Conservation (phyloP, 2,113 vertebrate species). For the Aptenodytes patagonicus region DNA sequence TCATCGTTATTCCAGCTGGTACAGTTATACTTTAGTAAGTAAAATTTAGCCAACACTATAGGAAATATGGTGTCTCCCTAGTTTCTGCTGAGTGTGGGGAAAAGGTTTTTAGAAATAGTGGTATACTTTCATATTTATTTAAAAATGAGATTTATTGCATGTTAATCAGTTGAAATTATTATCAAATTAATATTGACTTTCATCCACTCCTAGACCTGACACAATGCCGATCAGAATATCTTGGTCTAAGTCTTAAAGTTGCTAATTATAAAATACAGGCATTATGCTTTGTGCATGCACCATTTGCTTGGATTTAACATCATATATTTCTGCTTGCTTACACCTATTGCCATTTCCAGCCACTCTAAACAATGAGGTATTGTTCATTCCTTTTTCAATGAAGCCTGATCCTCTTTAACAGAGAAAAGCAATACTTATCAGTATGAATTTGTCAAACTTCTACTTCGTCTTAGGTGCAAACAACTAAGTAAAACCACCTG, state of each 20-base stretch:
- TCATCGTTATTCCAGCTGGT: neutral
- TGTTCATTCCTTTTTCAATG: neutral
- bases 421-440: neutral
- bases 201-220: neutral
- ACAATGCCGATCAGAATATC: neutral
- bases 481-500: neutral
- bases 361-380: neutral
- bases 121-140: neutral
- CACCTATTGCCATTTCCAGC: neutral
- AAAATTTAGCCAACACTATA: neutral
- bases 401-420: neutral
- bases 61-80: neutral
- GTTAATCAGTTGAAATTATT: neutral
- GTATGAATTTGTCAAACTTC: neutral
- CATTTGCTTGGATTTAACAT: neutral
- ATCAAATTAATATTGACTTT: neutral
- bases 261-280: neutral
- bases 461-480: neutral
- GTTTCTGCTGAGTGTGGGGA: neutral
- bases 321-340: neutral
- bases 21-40: neutral
- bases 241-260: neutral
- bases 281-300: accelerated
- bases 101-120: neutral
- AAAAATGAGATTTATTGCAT: neutral